Evolutionary conservation across 2,888 invertebrate species (phyloP).

Genomic region (Trileptium ribeirensis): DNA sequence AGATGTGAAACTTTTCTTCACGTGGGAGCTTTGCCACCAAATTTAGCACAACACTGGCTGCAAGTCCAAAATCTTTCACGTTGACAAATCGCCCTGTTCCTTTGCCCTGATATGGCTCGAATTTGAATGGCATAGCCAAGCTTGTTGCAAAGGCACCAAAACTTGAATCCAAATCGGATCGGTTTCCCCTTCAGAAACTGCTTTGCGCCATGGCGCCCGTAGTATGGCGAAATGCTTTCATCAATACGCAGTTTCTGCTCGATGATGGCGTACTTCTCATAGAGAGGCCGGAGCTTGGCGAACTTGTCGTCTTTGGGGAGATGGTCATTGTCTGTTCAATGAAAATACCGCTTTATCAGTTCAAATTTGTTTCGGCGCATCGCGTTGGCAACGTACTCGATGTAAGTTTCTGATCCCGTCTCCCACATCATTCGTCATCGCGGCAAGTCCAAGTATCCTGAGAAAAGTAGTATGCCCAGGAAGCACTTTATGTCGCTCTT

Average conservation of each 20-base stretch:
- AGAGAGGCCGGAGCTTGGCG: background rate
- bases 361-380: background rate
- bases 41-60: background rate
- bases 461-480: background rate
- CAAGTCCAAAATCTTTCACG: background rate
- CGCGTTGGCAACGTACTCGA: background rate
- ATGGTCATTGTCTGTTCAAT: background rate
- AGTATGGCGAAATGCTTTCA: background rate
- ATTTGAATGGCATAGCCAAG: background rate
- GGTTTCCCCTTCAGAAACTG: background rate
- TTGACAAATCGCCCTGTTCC: background rate
- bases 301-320: background rate
- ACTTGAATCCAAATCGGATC: slow-evolving; percentile 5
- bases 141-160: background rate
- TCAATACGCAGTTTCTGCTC: slow-evolving; percentile 12
- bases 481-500: background rate
- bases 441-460: background rate
- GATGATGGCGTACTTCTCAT: background rate
- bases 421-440: background rate
- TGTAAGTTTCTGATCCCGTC: background rate
- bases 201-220: background rate
- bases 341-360: background rate
- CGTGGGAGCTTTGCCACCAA: background rate
- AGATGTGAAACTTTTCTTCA: background rate
- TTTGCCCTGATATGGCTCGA: background rate